Evolutionary conservation across 2,888 invertebrate genomes (phyloP).

Genomic region (Apotomis capreana): DNA sequence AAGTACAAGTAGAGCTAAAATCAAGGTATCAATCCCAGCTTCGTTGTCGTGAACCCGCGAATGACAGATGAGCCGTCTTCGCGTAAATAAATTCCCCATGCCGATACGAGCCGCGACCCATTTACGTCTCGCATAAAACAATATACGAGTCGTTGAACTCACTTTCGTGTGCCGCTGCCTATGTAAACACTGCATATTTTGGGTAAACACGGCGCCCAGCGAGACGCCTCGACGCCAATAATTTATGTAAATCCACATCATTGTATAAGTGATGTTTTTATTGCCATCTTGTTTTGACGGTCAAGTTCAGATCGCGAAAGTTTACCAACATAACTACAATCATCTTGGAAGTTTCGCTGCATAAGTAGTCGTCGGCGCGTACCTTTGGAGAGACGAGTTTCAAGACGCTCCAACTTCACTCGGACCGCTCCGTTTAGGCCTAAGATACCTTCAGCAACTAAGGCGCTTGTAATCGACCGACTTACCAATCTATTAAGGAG

Average conservation of each 20-base stretch:
- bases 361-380: constrained; percentile 16
- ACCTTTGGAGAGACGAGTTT: constrained; percentile 30
- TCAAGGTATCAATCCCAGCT: not conserved
- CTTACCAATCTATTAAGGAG: constrained; percentile 16
- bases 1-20: not conserved
- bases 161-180: constrained; percentile 61
- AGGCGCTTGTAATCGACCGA: constrained; percentile 1
- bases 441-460: constrained; percentile 1
- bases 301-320: constrained; percentile 78
- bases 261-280: constrained; percentile 80
- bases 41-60: constrained; percentile 19
- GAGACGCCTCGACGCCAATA: constrained; percentile 77
- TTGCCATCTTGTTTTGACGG: constrained; percentile 78
- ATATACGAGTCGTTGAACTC: constrained; percentile 79
- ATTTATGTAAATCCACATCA: constrained; percentile 82
- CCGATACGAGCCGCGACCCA: constrained; percentile 74
- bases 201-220: constrained; percentile 60
- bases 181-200: constrained; percentile 77
- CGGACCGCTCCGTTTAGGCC: constrained; percentile 19
- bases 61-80: constrained; percentile 47
- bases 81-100: constrained; percentile 67
- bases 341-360: constrained; percentile 48
- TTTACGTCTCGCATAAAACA: constrained; percentile 79
- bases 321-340: constrained; percentile 62
- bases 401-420: constrained; percentile 31